Percentiles rank a stretch among this genome's conserved stretches.
These are phyloP conservation scores for Rana temporaria DNA, from an alignment of 2,113 vertebrate genomes.

Conservation along the genomic window DNA sequence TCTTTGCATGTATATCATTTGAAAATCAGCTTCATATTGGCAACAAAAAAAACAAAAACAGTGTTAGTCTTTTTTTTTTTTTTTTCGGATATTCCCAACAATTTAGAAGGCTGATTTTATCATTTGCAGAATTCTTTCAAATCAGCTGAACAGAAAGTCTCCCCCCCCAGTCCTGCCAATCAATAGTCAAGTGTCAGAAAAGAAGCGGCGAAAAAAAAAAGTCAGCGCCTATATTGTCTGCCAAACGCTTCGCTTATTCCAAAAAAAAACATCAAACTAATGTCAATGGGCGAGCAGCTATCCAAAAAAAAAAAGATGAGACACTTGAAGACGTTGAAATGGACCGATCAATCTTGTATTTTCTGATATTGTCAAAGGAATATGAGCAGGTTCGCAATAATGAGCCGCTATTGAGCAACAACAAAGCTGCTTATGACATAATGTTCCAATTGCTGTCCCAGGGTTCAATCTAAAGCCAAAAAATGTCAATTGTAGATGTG, in stretches of 20 bases:
- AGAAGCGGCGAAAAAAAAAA: slow-evolving; percentile 9
- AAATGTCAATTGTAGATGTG: slow-evolving; percentile 43
- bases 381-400: slow-evolving; percentile 16
- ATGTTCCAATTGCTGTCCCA: background rate
- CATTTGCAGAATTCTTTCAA: background rate
- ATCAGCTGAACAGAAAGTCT: slow-evolving; percentile 7
- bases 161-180: background rate
- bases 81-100: background rate
- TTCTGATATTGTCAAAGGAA: background rate
- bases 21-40: background rate
- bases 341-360: too few relatives aligned
- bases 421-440: background rate
- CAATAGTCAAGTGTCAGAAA: slow-evolving; percentile 3
- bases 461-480: slow-evolving; percentile 32
- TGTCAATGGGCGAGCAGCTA: slow-evolving; percentile 31
- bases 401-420: slow-evolving; percentile 12
- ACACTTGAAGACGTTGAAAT: background rate
- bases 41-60: background rate
- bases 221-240: slow-evolving; percentile 23
- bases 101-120: background rate
- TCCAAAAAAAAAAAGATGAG: background rate
- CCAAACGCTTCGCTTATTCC: slow-evolving; percentile 30
- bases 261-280: slow-evolving; percentile 35
- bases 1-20: background rate
- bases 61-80: background rate